phyloP scores from a whole-genome alignment of 2,888 invertebrate species.

The Omphaloscelis lunosa region DNA sequence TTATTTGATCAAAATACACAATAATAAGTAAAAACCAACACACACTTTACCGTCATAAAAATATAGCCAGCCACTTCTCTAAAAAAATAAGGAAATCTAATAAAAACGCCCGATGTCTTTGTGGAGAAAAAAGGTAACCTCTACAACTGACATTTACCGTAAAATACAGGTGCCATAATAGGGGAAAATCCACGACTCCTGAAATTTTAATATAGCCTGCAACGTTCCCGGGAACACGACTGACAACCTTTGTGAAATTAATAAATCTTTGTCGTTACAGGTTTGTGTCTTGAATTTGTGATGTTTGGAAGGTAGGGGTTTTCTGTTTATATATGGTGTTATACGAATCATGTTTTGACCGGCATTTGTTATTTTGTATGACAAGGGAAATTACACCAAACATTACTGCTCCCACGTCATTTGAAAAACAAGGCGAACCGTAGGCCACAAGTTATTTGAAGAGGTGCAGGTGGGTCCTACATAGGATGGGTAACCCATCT shows the following conservation, averaged over 20 bases:
- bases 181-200: conserved; percentile 47
- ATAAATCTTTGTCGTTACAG: conserved; percentile 62
- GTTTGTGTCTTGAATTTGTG: conserved; percentile 42
- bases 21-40: background rate
- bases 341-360: background rate
- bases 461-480: too few relatives aligned
- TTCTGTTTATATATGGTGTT: conserved; percentile 9
- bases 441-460: too few relatives aligned
- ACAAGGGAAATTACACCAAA: background rate
- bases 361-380: background rate
- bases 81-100: conserved; percentile 51
- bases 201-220: conserved; percentile 64
- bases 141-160: conserved; percentile 45
- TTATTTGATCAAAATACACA: too few relatives aligned
- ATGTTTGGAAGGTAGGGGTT: conserved; percentile 4
- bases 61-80: background rate
- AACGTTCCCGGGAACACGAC: conserved; percentile 39
- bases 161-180: conserved; percentile 58
- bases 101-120: conserved; percentile 46
- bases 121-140: conserved; percentile 39
- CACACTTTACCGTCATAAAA: conserved; percentile 5
- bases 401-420: too few relatives aligned
- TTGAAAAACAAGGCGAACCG: too few relatives aligned
- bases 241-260: conserved; percentile 60
- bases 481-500: too few relatives aligned